Conservation (phyloP, 2,797 vertebrate species). For the Rhynchonycteris naso region DNA sequence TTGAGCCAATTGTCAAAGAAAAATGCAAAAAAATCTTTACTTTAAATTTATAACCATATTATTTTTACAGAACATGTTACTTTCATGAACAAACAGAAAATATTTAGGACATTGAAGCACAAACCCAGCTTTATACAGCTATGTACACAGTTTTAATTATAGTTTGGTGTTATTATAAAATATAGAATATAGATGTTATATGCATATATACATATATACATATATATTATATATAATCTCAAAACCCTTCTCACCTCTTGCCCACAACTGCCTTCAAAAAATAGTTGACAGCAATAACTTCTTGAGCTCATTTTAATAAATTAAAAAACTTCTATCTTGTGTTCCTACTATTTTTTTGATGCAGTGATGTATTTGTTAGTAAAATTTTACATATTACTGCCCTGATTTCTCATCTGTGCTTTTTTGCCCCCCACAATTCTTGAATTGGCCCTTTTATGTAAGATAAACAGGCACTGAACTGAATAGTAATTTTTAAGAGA, state of each 20-base stretch:
- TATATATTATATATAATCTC: background rate
- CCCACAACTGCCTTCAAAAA: background rate
- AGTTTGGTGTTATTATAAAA: background rate
- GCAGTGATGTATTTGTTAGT: background rate
- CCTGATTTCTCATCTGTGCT: background rate
- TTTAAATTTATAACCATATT: background rate
- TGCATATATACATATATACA: background rate
- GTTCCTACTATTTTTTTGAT: background rate
- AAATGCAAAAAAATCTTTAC: background rate
- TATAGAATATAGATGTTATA: background rate
- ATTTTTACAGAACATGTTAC: background rate
- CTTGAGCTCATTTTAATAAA: background rate
- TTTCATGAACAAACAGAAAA: background rate
- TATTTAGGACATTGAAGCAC: background rate
- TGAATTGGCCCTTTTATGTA: background rate
- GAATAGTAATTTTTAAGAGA: slow-evolving; percentile 11
- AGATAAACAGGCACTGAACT: background rate
- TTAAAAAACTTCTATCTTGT: background rate
- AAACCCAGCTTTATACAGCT: background rate
- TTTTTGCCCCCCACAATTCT: background rate
- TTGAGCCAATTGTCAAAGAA: background rate
- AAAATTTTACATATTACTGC: background rate
- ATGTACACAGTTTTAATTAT: background rate
- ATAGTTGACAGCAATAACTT: background rate
- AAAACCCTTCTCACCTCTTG: background rate